These are phyloP conservation scores for Crenuchus spilurus DNA, from an alignment of 2,797 vertebrate genomes.

Conservation along the genomic window DNA sequence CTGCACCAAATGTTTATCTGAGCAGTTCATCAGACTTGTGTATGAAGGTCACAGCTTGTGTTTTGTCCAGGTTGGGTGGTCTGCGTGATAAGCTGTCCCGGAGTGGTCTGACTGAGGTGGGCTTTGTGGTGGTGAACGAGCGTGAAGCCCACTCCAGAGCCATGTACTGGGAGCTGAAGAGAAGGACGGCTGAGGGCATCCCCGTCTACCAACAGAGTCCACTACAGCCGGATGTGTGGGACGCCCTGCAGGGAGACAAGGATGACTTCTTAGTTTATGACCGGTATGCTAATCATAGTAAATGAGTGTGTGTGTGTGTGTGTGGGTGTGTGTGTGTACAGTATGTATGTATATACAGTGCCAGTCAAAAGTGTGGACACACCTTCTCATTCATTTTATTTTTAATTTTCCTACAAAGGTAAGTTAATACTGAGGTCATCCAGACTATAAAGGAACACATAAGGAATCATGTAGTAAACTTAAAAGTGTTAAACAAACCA, in stretches of 20 bases:
- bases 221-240: conserved; percentile 82
- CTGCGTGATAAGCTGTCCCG: conserved; percentile 79
- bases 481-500: too few relatives aligned
- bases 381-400: too few relatives aligned
- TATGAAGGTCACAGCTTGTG: neutral
- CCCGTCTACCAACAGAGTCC: conserved; percentile 82
- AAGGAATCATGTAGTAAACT: too few relatives aligned
- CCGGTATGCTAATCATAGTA: conserved; percentile 59
- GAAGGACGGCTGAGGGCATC: conserved; percentile 72
- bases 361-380: too few relatives aligned
- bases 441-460: too few relatives aligned
- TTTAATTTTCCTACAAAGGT: too few relatives aligned
- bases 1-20: too few relatives aligned
- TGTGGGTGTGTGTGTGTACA: neutral
- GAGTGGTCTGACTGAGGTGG: conserved; percentile 72
- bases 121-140: conserved; percentile 86
- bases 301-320: neutral
- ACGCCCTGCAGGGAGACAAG: conserved; percentile 72
- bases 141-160: conserved; percentile 76
- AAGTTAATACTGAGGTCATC: too few relatives aligned
- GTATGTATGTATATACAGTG: too few relatives aligned
- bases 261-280: conserved; percentile 83
- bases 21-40: neutral
- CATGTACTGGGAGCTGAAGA: conserved; percentile 82
- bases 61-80: conserved; percentile 73